Percentiles rank a stretch among this genome's conserved stretches.
These are phyloP conservation scores for Sebastes kiyomatsui DNA, from an alignment of 2,797 vertebrate species.

Conservation along the genomic window DNA sequence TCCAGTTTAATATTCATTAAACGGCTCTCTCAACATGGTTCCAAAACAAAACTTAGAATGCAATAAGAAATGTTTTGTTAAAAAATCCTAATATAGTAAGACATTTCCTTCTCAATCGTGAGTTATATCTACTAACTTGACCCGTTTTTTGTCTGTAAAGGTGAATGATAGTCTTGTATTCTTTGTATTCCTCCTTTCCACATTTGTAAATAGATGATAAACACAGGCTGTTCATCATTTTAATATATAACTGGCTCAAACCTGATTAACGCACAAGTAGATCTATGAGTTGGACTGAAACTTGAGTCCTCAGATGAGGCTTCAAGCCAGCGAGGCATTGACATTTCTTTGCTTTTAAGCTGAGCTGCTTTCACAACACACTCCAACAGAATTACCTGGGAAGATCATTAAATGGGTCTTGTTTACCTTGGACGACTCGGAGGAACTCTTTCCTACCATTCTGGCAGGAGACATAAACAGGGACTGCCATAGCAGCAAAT, in stretches of 20 bases:
- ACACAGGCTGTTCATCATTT: neutral
- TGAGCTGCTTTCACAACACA: conserved; percentile 27
- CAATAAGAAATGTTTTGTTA: neutral
- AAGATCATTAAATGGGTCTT: conserved; percentile 52
- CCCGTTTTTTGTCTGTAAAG: neutral
- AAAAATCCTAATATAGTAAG: neutral
- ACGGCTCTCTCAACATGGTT: neutral
- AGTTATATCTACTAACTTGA: neutral
- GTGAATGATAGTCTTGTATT: neutral
- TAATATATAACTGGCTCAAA: neutral
- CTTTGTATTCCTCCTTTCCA: neutral
- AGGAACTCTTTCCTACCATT: conserved; percentile 60
- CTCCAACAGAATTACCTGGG: conserved; percentile 49
- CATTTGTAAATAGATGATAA: neutral
- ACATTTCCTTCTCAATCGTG: neutral
- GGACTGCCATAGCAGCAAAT: conserved; percentile 29
- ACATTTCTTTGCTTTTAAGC: conserved; percentile 23
- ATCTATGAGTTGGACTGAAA: conserved; percentile 7
- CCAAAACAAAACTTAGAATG: neutral
- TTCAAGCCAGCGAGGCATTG: neutral
- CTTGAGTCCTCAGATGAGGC: neutral
- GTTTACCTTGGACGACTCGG: conserved; percentile 61
- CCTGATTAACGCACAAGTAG: neutral
- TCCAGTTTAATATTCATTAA: neutral
- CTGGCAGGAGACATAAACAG: conserved; percentile 48